phyloP scores from a whole-genome alignment of 2,888 invertebrate genomes.

The Eupithecia subfuscata region DNA sequence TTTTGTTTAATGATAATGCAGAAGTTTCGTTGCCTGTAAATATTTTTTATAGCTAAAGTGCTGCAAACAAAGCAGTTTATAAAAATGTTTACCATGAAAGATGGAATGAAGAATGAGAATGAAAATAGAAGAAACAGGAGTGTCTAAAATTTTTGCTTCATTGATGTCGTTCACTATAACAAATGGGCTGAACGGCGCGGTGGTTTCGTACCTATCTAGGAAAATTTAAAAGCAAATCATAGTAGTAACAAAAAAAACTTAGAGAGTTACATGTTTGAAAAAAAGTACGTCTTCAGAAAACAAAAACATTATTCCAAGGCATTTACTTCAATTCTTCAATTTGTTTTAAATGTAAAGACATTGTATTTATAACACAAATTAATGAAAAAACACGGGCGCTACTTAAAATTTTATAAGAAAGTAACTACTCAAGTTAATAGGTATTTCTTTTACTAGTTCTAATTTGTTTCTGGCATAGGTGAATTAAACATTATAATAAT shows the following conservation, averaged over 20 bases:
- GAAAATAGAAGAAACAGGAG: too few relatives aligned
- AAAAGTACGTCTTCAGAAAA: not conserved
- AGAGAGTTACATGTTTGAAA: not conserved
- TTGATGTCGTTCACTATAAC: not conserved
- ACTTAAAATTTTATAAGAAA: not conserved
- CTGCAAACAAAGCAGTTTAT: not conserved
- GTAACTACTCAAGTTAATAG: not conserved
- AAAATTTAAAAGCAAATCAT: not conserved
- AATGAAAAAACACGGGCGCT: not conserved
- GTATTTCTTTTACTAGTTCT: too few relatives aligned
- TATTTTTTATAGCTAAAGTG: slow-evolving; percentile 1
- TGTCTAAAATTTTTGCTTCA: not conserved
- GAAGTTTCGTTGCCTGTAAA: slow-evolving; percentile 50
- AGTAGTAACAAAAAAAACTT: not conserved
- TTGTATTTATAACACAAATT: not conserved
- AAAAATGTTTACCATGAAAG: not conserved
- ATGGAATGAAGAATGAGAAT: too few relatives aligned
- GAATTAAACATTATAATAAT: too few relatives aligned
- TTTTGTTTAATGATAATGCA: slow-evolving; percentile 58
- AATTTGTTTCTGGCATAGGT: too few relatives aligned
- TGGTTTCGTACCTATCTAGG: not conserved
- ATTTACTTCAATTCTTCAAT: not conserved
- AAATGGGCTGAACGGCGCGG: not conserved
- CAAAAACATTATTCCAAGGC: not conserved
- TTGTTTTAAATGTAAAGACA: not conserved